Conservation (phyloP, 2,797 vertebrate species). For the Sebastes itinus region DNA sequence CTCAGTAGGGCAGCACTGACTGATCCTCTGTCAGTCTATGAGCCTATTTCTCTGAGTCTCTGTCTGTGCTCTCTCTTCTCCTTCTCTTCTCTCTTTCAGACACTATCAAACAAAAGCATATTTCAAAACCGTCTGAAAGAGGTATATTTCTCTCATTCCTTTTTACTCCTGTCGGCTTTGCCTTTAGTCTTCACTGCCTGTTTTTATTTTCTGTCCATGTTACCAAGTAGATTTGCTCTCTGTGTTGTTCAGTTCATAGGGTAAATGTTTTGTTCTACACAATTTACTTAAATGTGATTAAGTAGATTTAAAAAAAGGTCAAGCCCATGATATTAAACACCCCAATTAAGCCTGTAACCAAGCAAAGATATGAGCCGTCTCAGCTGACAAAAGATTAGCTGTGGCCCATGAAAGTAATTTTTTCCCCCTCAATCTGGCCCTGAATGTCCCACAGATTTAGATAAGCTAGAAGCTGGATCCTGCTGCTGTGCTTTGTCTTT, state of each 20-base stretch:
- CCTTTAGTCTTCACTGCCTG: constrained; percentile 76
- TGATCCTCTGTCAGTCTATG: constrained; percentile 61
- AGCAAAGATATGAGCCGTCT: not conserved
- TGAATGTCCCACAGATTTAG: constrained; percentile 16
- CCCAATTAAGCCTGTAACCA: constrained; percentile 7
- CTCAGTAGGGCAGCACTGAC: constrained; percentile 33
- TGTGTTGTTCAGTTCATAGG: constrained; percentile 23
- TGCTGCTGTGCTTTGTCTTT: constrained; percentile 21
- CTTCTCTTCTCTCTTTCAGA: constrained; percentile 93
- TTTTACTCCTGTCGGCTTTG: constrained; percentile 65
- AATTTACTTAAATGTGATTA: constrained; percentile 8
- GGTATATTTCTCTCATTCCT: constrained; percentile 88
- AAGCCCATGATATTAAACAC: not conserved
- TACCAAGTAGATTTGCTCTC: constrained; percentile 23
- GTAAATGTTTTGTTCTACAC: constrained; percentile 1
- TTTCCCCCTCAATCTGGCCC: not conserved
- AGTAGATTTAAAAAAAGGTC: constrained; percentile 2
- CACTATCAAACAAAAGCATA: constrained; percentile 99
- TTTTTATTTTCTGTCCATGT: constrained; percentile 23
- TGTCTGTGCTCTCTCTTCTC: constrained; percentile 70
- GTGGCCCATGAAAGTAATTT: constrained; percentile 6
- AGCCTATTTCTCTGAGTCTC: constrained; percentile 72
- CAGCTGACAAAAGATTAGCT: constrained; percentile 12
- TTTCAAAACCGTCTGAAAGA: constrained; percentile 98
- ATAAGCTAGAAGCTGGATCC: constrained; percentile 21